These are phyloP conservation scores for Priocnemis perturbator DNA, from an alignment of 2,888 invertebrate species.

Conservation along the genomic window DNA sequence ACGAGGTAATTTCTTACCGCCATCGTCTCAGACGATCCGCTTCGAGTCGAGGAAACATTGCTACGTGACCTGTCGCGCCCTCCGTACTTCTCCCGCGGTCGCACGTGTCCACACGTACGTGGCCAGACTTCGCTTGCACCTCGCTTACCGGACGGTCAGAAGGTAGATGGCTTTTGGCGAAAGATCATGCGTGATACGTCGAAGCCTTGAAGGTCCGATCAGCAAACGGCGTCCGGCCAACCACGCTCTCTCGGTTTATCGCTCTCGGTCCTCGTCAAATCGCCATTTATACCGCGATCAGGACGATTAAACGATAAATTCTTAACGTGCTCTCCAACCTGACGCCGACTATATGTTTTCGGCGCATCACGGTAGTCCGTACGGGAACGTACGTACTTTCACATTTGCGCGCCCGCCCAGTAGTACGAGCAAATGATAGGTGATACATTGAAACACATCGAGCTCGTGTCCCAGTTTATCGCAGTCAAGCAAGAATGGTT, in stretches of 20 bases:
- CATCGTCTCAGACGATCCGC: background rate
- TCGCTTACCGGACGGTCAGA: conserved; percentile 1
- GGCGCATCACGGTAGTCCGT: too few species aligned
- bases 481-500: too few species aligned
- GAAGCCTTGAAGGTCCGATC: background rate
- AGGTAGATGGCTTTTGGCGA: conserved; percentile 2
- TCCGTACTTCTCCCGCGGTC: conserved; percentile 18
- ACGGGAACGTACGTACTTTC: too few species aligned
- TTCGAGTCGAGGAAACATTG: conserved; percentile 15
- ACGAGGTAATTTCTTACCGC: conserved; percentile 21
- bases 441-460: too few species aligned
- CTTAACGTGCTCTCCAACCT: too few species aligned
- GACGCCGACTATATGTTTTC: too few species aligned
- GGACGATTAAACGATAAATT: too few species aligned
- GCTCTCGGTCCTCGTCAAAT: background rate
- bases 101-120: conserved; percentile 27
- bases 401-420: too few species aligned
- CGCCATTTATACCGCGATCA: background rate
- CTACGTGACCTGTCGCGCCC: conserved; percentile 23
- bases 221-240: too few species aligned
- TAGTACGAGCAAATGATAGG: too few species aligned
- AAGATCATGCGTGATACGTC: conserved; percentile 15
- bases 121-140: conserved; percentile 17
- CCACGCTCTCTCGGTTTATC: background rate
- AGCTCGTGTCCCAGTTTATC: too few species aligned